A percentile compares a stretch with the other conserved stretches of the same genome.
phyloP scores from a whole-genome alignment of 2,888 invertebrate species.

The Sipunculus nudus region DNA sequence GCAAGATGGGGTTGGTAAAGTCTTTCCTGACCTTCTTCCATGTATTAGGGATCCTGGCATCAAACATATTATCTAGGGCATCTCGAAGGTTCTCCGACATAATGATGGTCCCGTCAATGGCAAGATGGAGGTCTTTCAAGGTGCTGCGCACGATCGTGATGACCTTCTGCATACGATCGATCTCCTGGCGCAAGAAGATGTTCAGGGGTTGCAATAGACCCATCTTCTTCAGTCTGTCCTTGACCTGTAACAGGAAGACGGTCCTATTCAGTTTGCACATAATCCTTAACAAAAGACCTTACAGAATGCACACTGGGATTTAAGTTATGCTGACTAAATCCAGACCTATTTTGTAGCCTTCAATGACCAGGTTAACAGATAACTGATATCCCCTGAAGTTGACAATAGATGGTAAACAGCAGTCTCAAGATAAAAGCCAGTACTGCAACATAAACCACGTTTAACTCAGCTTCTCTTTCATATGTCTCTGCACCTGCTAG shows the following conservation, averaged over 20 bases:
- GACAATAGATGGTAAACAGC: too few species aligned
- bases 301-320: too few species aligned
- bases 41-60: constrained; percentile 89
- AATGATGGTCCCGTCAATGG: constrained; percentile 96
- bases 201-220: constrained; percentile 94
- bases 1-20: too few species aligned
- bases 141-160: constrained; percentile 82
- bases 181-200: constrained; percentile 84
- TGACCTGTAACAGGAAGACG: constrained; percentile 54
- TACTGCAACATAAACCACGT: too few species aligned
- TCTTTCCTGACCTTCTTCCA: constrained; percentile 88
- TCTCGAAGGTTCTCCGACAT: constrained; percentile 92
- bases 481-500: too few species aligned
- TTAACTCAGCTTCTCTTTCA: too few species aligned
- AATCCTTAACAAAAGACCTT: neutral
- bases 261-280: neutral
- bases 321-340: too few species aligned
- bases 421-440: too few species aligned
- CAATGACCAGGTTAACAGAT: too few species aligned
- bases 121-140: constrained; percentile 87
- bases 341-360: too few species aligned
- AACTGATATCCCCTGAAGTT: too few species aligned
- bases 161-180: constrained; percentile 86
- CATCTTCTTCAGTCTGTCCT: constrained; percentile 88
- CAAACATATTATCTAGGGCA: constrained; percentile 94